Evolutionary conservation across 2,113 vertebrate species (phyloP).

Genomic region (Eublepharis macularius): DNA sequence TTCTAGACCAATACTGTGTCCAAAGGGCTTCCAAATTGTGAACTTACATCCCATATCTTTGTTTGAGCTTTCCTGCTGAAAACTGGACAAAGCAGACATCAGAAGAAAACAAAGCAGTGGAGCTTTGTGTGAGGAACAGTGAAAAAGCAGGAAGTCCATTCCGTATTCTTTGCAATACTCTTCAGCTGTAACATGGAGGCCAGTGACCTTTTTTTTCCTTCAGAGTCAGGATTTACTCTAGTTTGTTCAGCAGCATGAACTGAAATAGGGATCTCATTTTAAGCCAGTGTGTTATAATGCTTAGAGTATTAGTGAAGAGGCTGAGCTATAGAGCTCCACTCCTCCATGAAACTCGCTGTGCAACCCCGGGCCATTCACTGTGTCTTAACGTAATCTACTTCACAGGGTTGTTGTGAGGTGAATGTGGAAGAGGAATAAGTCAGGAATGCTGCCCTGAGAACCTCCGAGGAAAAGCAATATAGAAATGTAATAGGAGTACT

Average conservation of each 20-base stretch:
- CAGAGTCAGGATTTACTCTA: neutral
- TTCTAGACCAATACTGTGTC: neutral
- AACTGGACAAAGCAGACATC: neutral
- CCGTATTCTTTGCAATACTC: neutral
- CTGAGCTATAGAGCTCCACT: too few species aligned
- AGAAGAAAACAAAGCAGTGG: neutral
- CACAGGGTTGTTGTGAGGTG: too few species aligned
- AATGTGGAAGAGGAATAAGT: too few species aligned
- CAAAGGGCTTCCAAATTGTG: neutral
- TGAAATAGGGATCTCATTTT: neutral
- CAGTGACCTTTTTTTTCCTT: neutral
- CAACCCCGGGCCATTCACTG: too few species aligned
- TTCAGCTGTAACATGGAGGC: neutral
- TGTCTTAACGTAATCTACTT: too few species aligned
- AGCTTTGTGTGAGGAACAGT: neutral
- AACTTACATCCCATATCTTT: too few species aligned
- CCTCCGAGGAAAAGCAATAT: too few species aligned
- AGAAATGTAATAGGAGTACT: neutral
- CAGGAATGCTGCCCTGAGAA: too few species aligned
- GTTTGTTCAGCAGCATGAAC: neutral
- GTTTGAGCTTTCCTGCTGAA: neutral
- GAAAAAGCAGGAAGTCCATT: neutral
- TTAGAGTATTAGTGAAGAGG: too few species aligned
- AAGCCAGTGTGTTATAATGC: too few species aligned
- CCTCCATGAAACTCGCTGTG: too few species aligned